phyloP scores from a whole-genome alignment of 2,797 vertebrate genomes.

The Lacerta bilineata region DNA sequence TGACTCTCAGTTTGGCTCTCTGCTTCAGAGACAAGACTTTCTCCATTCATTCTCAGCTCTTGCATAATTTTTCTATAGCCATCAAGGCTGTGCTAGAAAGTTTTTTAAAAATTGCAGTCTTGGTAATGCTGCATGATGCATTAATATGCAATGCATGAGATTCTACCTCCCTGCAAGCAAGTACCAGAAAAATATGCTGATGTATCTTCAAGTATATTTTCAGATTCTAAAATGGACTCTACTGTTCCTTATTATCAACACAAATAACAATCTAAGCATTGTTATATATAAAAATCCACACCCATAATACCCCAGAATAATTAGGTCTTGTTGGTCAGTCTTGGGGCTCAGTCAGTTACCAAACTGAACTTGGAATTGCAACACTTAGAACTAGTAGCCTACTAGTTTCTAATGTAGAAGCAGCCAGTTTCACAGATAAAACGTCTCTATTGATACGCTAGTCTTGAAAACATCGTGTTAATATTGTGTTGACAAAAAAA shows the following conservation, averaged over 20 bases:
- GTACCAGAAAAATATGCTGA: constrained; percentile 76
- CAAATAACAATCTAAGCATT: constrained; percentile 76
- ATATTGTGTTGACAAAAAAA: constrained; percentile 72
- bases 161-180: constrained; percentile 76
- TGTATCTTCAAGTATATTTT: constrained; percentile 77
- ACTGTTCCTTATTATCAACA: constrained; percentile 75
- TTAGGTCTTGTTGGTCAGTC: constrained; percentile 64
- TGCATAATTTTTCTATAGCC: constrained; percentile 24
- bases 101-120: neutral
- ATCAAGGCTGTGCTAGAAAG: constrained; percentile 10
- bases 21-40: constrained; percentile 7
- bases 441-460: constrained; percentile 71
- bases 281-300: constrained; percentile 65
- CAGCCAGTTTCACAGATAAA: constrained; percentile 66
- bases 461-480: constrained; percentile 74
- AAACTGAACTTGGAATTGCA: constrained; percentile 67
- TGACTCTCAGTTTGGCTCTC: constrained; percentile 39
- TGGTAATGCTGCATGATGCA: constrained; percentile 66
- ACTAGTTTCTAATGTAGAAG: constrained; percentile 60
- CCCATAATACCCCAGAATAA: constrained; percentile 65
- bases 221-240: constrained; percentile 75
- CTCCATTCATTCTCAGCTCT: constrained; percentile 25
- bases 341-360: constrained; percentile 62
- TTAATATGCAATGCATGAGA: constrained; percentile 63
- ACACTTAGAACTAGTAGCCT: constrained; percentile 61